Evolutionary conservation across 2,888 invertebrate species (phyloP).

Genomic region (Apodemia mormo): DNA sequence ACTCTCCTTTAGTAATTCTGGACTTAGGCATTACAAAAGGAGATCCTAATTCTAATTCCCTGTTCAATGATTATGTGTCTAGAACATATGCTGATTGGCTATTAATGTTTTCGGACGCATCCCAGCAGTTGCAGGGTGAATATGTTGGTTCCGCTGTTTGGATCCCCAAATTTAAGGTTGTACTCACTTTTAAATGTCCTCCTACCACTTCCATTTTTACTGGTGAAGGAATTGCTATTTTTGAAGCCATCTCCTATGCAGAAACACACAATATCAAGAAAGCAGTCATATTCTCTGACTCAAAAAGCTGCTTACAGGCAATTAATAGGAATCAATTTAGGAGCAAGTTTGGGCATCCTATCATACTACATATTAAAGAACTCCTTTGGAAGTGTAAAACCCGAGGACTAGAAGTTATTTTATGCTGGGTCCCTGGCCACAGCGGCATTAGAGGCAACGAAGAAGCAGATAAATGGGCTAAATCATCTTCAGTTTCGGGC

Average conservation of each 20-base stretch:
- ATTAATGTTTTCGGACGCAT: not conserved
- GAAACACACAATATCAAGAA: not conserved
- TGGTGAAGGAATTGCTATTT: not conserved
- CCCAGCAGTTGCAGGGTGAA: not conserved
- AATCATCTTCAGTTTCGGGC: not conserved
- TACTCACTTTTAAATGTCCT: not conserved
- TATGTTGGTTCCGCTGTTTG: not conserved
- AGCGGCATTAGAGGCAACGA: not conserved
- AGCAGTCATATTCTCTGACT: not conserved
- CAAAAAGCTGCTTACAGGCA: not conserved
- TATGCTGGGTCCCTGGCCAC: not conserved
- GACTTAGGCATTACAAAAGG: not conserved
- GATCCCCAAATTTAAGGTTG: not conserved
- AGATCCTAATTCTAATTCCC: not conserved
- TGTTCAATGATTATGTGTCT: not conserved
- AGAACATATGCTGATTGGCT: not conserved
- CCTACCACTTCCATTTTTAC: not conserved
- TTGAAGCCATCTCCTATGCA: not conserved
- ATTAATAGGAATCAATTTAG: not conserved
- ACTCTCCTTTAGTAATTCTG: not conserved
- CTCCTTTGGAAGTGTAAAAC: not conserved
- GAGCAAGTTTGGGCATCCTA: not conserved
- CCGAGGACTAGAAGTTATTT: not conserved
- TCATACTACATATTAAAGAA: not conserved
- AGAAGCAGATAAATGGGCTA: not conserved